Evolutionary conservation across 2,888 invertebrate genomes (phyloP).

Genomic region (Rhagophthalmus giganteus): DNA sequence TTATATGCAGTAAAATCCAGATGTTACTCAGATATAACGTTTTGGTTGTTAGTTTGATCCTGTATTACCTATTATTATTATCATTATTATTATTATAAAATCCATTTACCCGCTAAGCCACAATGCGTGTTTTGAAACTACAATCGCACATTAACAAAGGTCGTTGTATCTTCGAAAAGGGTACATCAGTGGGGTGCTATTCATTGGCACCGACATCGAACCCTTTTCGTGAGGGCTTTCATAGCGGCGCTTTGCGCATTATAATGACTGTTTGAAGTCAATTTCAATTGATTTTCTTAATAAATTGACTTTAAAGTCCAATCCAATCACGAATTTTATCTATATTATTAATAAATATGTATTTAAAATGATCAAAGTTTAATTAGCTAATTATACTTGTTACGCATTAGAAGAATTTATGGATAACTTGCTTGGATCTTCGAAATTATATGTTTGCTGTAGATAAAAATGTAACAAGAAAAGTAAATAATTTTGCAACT

Average conservation of each 20-base stretch:
- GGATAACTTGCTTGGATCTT: too few species aligned
- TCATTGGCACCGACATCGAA: slow-evolving; percentile 21
- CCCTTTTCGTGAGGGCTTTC: slow-evolving; percentile 19
- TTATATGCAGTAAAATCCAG: background rate
- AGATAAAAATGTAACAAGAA: too few species aligned
- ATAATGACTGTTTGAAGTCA: slow-evolving; percentile 8
- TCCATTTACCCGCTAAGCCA: slow-evolving; percentile 20
- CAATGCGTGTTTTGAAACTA: slow-evolving; percentile 25
- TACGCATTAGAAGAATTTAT: too few species aligned
- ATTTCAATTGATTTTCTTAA: slow-evolving; percentile 12
- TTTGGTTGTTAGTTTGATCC: slow-evolving; percentile 11
- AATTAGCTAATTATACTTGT: too few species aligned
- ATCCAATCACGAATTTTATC: too few species aligned
- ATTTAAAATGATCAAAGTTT: too few species aligned
- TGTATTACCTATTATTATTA: slow-evolving; percentile 4
- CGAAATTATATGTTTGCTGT: too few species aligned
- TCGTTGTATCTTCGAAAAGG: slow-evolving; percentile 16
- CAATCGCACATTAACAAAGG: slow-evolving; percentile 27
- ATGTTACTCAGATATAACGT: slow-evolving; percentile 8
- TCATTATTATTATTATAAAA: slow-evolving; percentile 14
- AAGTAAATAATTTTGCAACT: too few species aligned
- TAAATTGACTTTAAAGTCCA: too few species aligned
- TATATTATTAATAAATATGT: too few species aligned
- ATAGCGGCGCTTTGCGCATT: slow-evolving; percentile 10
- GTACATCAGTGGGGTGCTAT: slow-evolving; percentile 17